Evolutionary conservation across 2,113 vertebrate genomes (phyloP).

Genomic region (Antennarius striatus): DNA sequence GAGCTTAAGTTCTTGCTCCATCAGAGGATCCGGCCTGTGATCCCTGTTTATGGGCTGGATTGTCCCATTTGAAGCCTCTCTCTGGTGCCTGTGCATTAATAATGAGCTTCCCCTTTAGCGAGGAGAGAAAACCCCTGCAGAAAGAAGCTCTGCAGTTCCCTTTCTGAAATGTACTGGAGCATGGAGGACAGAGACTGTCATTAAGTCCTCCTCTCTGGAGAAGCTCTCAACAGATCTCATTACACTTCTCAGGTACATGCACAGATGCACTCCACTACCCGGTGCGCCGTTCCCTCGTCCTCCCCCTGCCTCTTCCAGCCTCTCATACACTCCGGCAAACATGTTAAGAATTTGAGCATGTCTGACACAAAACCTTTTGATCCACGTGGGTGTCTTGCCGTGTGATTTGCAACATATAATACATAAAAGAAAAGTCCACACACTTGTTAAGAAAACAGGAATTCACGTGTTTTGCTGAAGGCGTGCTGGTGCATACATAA

Average conservation of each 20-base stretch:
- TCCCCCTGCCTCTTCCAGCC: neutral
- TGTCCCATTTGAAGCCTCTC: constrained; percentile 32
- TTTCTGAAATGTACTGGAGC: constrained; percentile 43
- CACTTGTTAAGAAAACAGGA: constrained; percentile 13
- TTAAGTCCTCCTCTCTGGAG: constrained; percentile 45
- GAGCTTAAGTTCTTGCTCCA: neutral
- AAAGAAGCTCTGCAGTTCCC: constrained; percentile 26
- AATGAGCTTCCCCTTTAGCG: constrained; percentile 50
- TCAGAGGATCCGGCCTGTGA: constrained; percentile 16
- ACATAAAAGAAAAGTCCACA: constrained; percentile 18
- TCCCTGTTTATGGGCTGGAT: constrained; percentile 5
- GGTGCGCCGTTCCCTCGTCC: neutral
- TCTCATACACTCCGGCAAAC: constrained; percentile 2
- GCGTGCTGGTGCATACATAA: constrained; percentile 41
- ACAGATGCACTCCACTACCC: constrained; percentile 31
- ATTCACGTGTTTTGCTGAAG: constrained; percentile 37
- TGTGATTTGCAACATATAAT: constrained; percentile 11
- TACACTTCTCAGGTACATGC: constrained; percentile 44
- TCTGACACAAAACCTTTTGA: constrained; percentile 6
- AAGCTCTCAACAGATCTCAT: constrained; percentile 58
- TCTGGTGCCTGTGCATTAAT: constrained; percentile 50
- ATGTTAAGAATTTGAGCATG: neutral
- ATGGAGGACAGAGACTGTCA: constrained; percentile 46
- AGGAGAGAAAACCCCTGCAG: constrained; percentile 30
- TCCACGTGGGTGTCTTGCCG: constrained; percentile 21